Conservation (phyloP, 2,113 vertebrate species). For the Xenopus borealis region DNA sequence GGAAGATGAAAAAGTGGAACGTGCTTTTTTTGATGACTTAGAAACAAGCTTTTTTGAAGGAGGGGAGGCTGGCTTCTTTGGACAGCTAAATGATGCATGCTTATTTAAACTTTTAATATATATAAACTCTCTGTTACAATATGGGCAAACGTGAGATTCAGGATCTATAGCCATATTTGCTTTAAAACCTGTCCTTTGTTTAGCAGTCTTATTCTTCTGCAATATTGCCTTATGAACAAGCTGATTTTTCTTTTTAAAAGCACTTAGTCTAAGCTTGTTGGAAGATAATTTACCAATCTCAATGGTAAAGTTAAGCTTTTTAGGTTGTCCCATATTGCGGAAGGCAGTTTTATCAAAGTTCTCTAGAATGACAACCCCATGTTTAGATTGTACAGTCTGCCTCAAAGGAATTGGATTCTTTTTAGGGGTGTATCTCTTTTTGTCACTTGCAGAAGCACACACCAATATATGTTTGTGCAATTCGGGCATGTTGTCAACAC, state of each 20-base stretch:
- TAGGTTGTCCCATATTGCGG: constrained; percentile 77
- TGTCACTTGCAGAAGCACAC: constrained; percentile 93
- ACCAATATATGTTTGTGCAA: constrained; percentile 92
- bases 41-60: constrained; percentile 61
- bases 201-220: constrained; percentile 80
- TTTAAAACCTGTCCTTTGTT: constrained; percentile 71
- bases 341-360: constrained; percentile 73
- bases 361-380: constrained; percentile 74
- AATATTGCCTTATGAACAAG: constrained; percentile 86
- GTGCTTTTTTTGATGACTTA: constrained; percentile 73
- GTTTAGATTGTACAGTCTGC: constrained; percentile 83
- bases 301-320: constrained; percentile 75
- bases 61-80: constrained; percentile 81
- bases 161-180: constrained; percentile 50
- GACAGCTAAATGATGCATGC: constrained; percentile 88
- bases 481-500: constrained; percentile 96
- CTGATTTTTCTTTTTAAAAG: constrained; percentile 85
- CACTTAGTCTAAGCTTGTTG: constrained; percentile 79
- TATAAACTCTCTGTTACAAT: constrained; percentile 89
- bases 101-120: constrained; percentile 92
- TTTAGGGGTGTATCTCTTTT: constrained; percentile 92
- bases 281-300: constrained; percentile 76
- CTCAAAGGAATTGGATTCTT: constrained; percentile 92
- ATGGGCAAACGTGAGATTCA: constrained; percentile 82
- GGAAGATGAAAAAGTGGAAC: constrained; percentile 49